Conservation (phyloP, 1,140 invertebrate species). For the Metaphire vulgaris region DNA sequence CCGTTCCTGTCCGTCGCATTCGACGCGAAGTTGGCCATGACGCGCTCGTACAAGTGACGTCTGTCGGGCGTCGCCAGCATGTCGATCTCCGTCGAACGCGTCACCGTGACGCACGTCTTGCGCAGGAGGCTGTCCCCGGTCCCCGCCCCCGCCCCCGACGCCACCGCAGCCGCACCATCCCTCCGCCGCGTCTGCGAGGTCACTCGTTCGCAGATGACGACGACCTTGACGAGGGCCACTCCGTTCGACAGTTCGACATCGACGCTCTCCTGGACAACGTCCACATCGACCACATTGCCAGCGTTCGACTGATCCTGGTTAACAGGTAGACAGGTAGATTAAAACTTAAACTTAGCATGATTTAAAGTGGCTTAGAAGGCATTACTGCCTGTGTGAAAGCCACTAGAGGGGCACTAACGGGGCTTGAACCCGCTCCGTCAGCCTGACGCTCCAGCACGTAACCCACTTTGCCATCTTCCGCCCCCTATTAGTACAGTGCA, state of each 20-base stretch:
- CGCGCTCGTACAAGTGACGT: conserved; percentile 36
- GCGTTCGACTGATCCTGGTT: background rate
- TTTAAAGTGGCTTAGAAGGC: too few relatives aligned
- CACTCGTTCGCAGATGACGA: conserved; percentile 44
- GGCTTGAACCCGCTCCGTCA: too few relatives aligned
- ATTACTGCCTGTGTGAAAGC: too few relatives aligned
- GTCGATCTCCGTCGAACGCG: conserved; percentile 46
- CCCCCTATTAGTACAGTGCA: too few relatives aligned
- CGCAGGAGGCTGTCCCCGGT: conserved; percentile 35
- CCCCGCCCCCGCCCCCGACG: too few relatives aligned
- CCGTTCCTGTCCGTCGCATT: background rate
- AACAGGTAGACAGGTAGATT: too few relatives aligned
- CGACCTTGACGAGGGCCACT: conserved; percentile 45
- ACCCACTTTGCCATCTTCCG: too few relatives aligned
- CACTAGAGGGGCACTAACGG: too few relatives aligned
- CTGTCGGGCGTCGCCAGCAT: conserved; percentile 44
- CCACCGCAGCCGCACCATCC: too few relatives aligned
- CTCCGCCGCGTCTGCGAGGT: conserved; percentile 43
- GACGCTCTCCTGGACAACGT: conserved; percentile 46
- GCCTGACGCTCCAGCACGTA: too few relatives aligned
- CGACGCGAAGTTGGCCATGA: too few relatives aligned
- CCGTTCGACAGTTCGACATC: conserved; percentile 43
- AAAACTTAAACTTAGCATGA: too few relatives aligned
- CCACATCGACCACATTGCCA: conserved; percentile 41
- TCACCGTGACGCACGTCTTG: conserved; percentile 48